Base-by-base conservation (phyloP, 2,888 invertebrate species). In the Drosophila falleni region DNA sequence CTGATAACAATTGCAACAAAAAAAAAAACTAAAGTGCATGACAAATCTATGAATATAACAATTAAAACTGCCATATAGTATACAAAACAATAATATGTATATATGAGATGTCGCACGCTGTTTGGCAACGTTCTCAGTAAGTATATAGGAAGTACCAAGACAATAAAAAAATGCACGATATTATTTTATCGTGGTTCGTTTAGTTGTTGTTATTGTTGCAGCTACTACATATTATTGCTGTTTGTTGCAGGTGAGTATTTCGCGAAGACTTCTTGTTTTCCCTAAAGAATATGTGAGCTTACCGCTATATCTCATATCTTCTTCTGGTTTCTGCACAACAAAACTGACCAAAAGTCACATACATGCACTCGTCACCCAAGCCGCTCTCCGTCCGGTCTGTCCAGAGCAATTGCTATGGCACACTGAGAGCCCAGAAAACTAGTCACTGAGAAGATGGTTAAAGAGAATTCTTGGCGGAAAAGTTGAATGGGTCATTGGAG, bases 281-380 rank as follows among this genome's bases (percentile, higher is more conserved):
- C 71, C 71, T 70, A 55, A 63, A 31, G 47, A 79, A 77, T 78
- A 84, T 89, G 84, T 84, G 87, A 87, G 89, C 81, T 81, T 64
- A 62, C 46, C 41, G 54, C 41, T 37, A 47, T 80, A 80, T 79
- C 71, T 87, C 60, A 63, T 89, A 89, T 89, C 85, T 89, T 81
- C 87, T 89, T 85, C 84, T 85, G 84, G 84, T 85, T 89, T 86
- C 71, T 81, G 50, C 42, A 33, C 55, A 62, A 55, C 59, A 78
- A 78, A 83, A 80, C 70, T 69, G 50, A 9, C 67, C 61, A 82
- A 90, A 90, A 89, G 90, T 90, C 90, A 90, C 90, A 90, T 90
- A 89, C 87, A 11, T n/a, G 54, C 39, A 23, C 74, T 62, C 42
- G 54, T 62, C 73, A 74, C 58, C 54, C 61, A 60, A 58, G 46